Evolutionary conservation across 2,888 invertebrate genomes (phyloP), one percentile per base, ranked within the genome.

Genomic region (Tachina lurida): DNA sequence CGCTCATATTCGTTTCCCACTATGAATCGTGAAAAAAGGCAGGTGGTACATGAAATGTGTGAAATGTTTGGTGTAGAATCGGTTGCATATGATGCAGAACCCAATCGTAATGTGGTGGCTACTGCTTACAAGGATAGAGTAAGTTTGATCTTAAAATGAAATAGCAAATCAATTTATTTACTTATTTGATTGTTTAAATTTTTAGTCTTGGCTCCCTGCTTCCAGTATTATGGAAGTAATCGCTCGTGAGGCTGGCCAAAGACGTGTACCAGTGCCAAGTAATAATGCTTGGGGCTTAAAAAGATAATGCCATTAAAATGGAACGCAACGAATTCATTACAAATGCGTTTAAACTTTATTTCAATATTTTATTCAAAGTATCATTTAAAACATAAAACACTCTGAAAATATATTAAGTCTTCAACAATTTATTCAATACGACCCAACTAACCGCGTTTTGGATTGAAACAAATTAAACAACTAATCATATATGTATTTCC

Each of bases 31-130:
- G 97, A 97, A 89, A 98, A 98, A 92, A 94, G 99, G 1, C 96
- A 97, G 67, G 95, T 98, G 90, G 95, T 99, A 12, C 98, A 99
- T 93, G 99, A 99, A 92, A 95, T 98, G 92, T 98, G 98, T 89
- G 97, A 97, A 90, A 97, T 97, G 93, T 99, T 99, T 93, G 98
- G 98, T 56, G 97, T 98, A 89, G 96, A 97, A 90, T 97, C 98
- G 87, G 96, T 97, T 83, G 98, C 98, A 31, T 98, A 98, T 92
- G 99, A 99, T 93, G 96, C 96, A 22, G 98, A 98, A 91, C 99
- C 99, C 0, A 98, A 98, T 92, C 94, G 98, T 87, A 99, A 98
- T 93, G 97, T 99, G 17, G 97, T 98, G n/a, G 97, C 97, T 39
- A 98, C 97, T 17, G 98, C 98, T 70, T 95, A 95, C 81, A 95